A percentile compares a stretch with the other conserved stretches of the same genome.
These are phyloP conservation scores for Labeo catla DNA, from an alignment of 2,113 vertebrate genomes.

Conservation along the genomic window DNA sequence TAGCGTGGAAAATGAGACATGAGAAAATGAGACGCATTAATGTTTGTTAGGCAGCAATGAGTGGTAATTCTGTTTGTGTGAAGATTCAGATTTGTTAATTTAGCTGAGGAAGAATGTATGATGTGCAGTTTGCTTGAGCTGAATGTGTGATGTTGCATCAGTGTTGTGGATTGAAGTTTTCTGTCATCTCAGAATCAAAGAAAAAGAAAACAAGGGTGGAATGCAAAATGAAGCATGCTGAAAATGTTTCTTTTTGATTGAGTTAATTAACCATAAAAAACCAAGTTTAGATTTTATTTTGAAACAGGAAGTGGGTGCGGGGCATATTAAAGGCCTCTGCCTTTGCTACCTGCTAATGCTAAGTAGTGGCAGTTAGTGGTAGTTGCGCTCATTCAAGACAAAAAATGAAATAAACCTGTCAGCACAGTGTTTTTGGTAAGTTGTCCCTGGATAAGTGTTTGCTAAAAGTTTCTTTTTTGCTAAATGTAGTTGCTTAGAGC, in stretches of 20 bases:
- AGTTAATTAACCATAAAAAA: not conserved
- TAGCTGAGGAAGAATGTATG: not conserved
- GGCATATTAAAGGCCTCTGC: not conserved
- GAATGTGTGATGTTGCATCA: not conserved
- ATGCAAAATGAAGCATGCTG: not conserved
- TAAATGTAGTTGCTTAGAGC: not conserved
- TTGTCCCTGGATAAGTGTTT: not conserved
- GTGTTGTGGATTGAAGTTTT: not conserved
- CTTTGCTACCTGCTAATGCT: not conserved
- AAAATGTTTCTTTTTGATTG: not conserved
- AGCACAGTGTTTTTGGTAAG: not conserved
- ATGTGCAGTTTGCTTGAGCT: not conserved
- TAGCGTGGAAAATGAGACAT: not conserved
- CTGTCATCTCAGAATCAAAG: not conserved
- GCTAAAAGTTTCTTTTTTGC: not conserved
- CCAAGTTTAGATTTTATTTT: not conserved
- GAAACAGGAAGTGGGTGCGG: not conserved
- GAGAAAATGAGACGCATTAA: not conserved
- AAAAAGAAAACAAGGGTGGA: not conserved
- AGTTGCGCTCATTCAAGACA: not conserved
- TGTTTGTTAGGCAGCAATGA: not conserved
- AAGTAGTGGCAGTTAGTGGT: not conserved
- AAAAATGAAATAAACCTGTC: not conserved
- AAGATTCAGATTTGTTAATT: not conserved
- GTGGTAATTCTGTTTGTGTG: not conserved